Evolutionary conservation across 2,797 vertebrate species (phyloP).

Genomic region (Eutrigla gurnardus): DNA sequence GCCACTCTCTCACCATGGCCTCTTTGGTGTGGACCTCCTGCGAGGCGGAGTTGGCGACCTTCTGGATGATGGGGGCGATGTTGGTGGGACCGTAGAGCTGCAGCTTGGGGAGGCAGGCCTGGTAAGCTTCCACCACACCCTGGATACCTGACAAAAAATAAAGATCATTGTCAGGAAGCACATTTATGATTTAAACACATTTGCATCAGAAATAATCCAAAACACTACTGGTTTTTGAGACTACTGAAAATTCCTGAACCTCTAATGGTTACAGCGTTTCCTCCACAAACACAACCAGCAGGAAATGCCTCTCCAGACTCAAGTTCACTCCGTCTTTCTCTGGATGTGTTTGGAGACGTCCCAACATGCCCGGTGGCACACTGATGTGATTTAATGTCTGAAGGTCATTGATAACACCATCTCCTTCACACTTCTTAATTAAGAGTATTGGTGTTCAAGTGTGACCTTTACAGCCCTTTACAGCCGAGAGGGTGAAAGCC

Average conservation of each 20-base stretch:
- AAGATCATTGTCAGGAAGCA: neutral
- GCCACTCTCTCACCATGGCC: slow-evolving; percentile 88
- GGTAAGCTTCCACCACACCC: slow-evolving; percentile 97
- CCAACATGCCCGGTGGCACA: slow-evolving; percentile 26
- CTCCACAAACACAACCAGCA: too few species aligned
- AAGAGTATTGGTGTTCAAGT: slow-evolving; percentile 25
- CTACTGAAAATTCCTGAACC: neutral
- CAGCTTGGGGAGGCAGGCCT: slow-evolving; percentile 96
- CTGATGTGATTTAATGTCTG: slow-evolving; percentile 29
- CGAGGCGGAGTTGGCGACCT: slow-evolving; percentile 95
- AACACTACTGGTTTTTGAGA: too few species aligned
- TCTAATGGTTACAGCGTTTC: neutral
- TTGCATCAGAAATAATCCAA: too few species aligned
- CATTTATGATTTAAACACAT: too few species aligned
- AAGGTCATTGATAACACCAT: slow-evolving; percentile 28
- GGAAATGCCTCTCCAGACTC: neutral
- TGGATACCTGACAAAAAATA: slow-evolving; percentile 88
- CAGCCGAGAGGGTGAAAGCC: slow-evolving; percentile 1
- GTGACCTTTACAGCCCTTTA: slow-evolving; percentile 51
- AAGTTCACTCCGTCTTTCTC: slow-evolving; percentile 11
- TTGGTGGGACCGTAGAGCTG: slow-evolving; percentile 98
- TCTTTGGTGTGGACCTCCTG: slow-evolving; percentile 98
- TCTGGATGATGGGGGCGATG: slow-evolving; percentile 98
- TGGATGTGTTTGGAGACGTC: neutral
- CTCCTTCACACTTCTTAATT: slow-evolving; percentile 38